Base-by-base conservation (phyloP, 2,797 vertebrate species). In the Buceros bicornis region DNA sequence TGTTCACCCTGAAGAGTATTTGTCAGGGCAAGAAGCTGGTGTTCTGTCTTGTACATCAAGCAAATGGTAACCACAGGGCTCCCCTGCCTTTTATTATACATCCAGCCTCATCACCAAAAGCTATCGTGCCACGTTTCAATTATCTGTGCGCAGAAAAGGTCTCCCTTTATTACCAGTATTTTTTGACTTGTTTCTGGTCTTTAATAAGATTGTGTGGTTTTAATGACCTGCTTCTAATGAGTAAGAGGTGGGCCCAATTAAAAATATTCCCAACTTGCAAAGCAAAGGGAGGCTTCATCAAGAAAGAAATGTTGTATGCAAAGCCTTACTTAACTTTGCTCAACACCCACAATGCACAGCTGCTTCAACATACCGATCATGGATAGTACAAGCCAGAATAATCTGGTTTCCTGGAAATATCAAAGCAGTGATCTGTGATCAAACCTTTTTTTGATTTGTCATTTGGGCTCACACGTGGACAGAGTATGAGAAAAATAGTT, bases 141-240 rank as follows among this genome's bases (percentile, higher is more conserved):
- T 94, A 93, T 85, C 60, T 74, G 9, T 53, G n/a, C 47, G 60
- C 50, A 91, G 47, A 64, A 84, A 95, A 84, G 2, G 3, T 86
- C 45, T 82, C 22, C 16, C 40, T 82, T 90, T 92, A 65, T 72
- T 70, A 67, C 16, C 16, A 56, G 28, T 79, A 43, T 11, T 86
- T 80, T 90, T 84, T 37, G 0, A 67, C 61, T 95, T 53, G 16
- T 83, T 96, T 90, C 45, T 87, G 48, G 20, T 70, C 48, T 91
- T 94, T 66, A 89, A 58, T 84, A 60, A 66, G 51, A n/a, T 48
- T 37, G 47, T 35, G 24, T 64, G 19, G 43, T 58, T 95, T 90
- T 85, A 96, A 91, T 87, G 60, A 43, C 13, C 10, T 87, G 4
- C 25, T 89, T 76, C 48, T 89, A 93, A 85, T 82, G 60, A 92